A percentile compares a stretch with the other conserved stretches of the same genome.
phyloP scores from a whole-genome alignment of 1,140 invertebrate species.

The Aphaenogaster ashmeadi region DNA sequence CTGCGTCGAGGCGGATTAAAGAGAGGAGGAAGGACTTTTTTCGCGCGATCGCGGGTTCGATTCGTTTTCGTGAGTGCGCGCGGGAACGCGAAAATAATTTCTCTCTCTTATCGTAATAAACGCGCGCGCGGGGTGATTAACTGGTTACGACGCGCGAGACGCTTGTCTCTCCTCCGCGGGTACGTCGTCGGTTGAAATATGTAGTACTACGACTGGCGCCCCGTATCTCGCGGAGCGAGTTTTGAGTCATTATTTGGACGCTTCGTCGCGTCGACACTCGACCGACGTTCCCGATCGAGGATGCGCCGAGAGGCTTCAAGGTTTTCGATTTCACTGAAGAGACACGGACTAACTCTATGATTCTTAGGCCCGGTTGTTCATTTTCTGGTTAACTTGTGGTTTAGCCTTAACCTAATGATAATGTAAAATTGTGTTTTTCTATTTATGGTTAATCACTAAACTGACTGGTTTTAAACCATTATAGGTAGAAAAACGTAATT shows the following conservation, averaged over 20 bases:
- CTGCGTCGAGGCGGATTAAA: constrained; percentile 50
- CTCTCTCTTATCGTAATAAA: constrained; percentile 31
- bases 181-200: constrained; percentile 28
- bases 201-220: constrained; percentile 37
- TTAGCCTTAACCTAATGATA: no score
- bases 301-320: neutral
- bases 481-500: no score
- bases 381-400: no score
- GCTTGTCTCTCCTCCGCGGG: constrained; percentile 24
- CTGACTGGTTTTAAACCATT: no score
- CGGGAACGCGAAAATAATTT: constrained; percentile 3
- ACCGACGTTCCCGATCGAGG: neutral
- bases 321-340: neutral
- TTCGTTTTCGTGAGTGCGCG: neutral
- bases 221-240: constrained; percentile 20
- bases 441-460: no score
- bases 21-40: constrained; percentile 13
- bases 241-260: constrained; percentile 34
- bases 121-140: constrained; percentile 18
- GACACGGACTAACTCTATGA: neutral
- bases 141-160: constrained; percentile 39
- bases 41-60: neutral
- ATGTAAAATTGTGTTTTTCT: no score
- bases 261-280: neutral
- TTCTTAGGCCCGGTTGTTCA: neutral